Percentiles rank a stretch among this genome's conserved stretches.
phyloP scores from a whole-genome alignment of 2,113 vertebrate species.

The Pogona vitticeps region DNA sequence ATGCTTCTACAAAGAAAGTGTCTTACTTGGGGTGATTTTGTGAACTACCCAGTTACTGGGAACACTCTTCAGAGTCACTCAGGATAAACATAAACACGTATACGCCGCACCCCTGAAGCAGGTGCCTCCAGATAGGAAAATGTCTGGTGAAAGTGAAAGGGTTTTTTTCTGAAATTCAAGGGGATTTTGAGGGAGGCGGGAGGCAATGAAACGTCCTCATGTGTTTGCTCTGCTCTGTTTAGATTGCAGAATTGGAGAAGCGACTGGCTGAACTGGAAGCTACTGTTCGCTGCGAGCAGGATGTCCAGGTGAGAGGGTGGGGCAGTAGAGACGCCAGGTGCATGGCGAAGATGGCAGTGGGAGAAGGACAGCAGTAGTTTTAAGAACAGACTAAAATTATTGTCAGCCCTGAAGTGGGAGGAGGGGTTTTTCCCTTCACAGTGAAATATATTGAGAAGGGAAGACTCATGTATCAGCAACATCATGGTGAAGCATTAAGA shows the following conservation, averaged over 20 bases:
- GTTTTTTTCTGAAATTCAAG: neutral
- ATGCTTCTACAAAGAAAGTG: no score
- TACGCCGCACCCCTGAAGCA: no score
- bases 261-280: conserved; percentile 90
- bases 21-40: no score
- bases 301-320: conserved; percentile 84
- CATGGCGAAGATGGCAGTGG: no score
- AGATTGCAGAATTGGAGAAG: conserved; percentile 92
- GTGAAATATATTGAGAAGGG: neutral
- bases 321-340: neutral
- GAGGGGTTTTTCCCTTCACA: neutral
- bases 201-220: neutral
- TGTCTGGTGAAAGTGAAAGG: neutral
- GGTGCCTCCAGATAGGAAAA: neutral
- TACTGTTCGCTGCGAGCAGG: conserved; percentile 83
- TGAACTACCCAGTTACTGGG: no score
- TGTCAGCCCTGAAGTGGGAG: neutral
- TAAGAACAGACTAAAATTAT: neutral
- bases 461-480: neutral
- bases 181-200: neutral
- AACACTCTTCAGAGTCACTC: no score
- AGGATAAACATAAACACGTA: no score
- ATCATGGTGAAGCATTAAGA: neutral
- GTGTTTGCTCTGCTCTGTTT: conserved; percentile 11
- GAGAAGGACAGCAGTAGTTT: neutral